These are phyloP conservation scores for Pyrrhia umbra DNA, from an alignment of 2,888 invertebrate genomes.

Conservation along the genomic window DNA sequence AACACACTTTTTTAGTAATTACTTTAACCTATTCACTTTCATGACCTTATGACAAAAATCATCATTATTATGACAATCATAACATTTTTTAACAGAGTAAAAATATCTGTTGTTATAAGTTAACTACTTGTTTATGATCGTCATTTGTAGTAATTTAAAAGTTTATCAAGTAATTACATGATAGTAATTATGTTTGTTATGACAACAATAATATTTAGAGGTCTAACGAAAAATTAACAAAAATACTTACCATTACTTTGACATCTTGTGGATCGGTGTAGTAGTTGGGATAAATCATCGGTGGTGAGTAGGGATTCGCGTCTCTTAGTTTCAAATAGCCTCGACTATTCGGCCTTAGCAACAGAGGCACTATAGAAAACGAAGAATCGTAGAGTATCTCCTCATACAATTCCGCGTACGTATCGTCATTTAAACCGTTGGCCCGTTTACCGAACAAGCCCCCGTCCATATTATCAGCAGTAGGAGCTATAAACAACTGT, in stretches of 20 bases:
- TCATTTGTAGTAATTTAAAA: slow-evolving; percentile 25
- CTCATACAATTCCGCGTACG: slow-evolving; percentile 93
- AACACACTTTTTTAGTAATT: slow-evolving; percentile 17
- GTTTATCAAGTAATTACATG: slow-evolving; percentile 29
- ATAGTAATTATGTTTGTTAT: slow-evolving; percentile 16
- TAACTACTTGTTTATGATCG: slow-evolving; percentile 12
- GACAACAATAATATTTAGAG: slow-evolving; percentile 6
- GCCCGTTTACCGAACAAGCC: slow-evolving; percentile 93
- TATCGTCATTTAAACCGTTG: slow-evolving; percentile 92
- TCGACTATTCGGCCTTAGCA: slow-evolving; percentile 93
- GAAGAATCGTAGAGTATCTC: slow-evolving; percentile 92
- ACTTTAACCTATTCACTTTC: slow-evolving; percentile 24
- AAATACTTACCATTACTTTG: slow-evolving; percentile 91
- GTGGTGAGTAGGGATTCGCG: slow-evolving; percentile 92
- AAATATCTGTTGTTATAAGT: slow-evolving; percentile 23
- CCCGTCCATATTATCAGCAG: slow-evolving; percentile 94
- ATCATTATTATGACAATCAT: neutral
- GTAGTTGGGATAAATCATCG: slow-evolving; percentile 97
- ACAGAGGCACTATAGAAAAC: slow-evolving; percentile 92
- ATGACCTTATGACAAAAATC: slow-evolving; percentile 26
- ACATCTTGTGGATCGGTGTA: slow-evolving; percentile 93
- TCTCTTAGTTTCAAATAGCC: slow-evolving; percentile 93
- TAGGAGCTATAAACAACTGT: slow-evolving; percentile 93
- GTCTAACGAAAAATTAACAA: slow-evolving; percentile 3
- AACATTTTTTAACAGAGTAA: slow-evolving; percentile 6